These are phyloP conservation scores for Orchesella cincta DNA, from an alignment of 1,140 invertebrate species.

Conservation along the genomic window DNA sequence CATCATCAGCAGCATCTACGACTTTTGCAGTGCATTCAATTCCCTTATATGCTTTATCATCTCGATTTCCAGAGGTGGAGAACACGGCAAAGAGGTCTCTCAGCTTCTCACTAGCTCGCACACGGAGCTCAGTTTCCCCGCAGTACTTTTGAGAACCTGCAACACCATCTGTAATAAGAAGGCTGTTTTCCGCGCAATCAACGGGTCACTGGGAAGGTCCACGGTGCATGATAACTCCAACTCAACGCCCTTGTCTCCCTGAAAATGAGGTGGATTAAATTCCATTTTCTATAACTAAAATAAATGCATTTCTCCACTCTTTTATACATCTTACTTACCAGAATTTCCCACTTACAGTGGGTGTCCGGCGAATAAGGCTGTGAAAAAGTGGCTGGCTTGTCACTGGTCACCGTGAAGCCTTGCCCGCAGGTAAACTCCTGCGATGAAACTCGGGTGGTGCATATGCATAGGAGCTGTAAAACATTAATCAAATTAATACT, in stretches of 20 bases:
- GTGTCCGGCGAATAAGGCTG: too few species aligned
- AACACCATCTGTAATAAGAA: not conserved
- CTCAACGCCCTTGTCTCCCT: not conserved
- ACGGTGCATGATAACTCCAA: not conserved
- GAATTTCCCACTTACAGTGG: too few species aligned
- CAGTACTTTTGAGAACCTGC: not conserved
- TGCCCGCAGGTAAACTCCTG: not conserved
- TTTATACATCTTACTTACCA: too few species aligned
- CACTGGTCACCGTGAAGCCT: not conserved
- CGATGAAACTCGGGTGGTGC: too few species aligned
- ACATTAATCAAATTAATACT: conserved; percentile 42
- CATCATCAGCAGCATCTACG: not conserved
- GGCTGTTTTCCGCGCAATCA: not conserved
- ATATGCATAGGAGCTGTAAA: conserved; percentile 11
- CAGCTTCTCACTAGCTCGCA: not conserved
- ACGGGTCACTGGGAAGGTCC: not conserved
- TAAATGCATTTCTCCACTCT: too few species aligned
- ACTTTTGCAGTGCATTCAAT: not conserved
- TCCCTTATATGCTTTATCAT: not conserved
- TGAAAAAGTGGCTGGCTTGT: not conserved
- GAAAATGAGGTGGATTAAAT: conserved; percentile 50
- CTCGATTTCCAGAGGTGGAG: not conserved
- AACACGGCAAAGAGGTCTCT: not conserved
- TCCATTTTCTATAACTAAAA: not conserved
- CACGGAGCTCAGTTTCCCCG: not conserved